Base-by-base conservation (phyloP, 2,888 invertebrate genomes). In the Aplocera efformata region DNA sequence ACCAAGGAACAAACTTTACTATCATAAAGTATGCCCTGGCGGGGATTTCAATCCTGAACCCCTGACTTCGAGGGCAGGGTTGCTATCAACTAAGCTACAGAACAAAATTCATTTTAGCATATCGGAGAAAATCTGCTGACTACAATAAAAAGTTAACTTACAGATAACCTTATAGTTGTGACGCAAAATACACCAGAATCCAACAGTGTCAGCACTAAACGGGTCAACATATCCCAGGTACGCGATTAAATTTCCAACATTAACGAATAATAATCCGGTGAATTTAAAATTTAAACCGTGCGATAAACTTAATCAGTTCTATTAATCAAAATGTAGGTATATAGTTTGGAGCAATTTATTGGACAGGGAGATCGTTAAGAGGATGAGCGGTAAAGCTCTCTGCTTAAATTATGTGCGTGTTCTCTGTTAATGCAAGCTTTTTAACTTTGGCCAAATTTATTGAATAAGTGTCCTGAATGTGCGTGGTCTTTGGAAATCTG, bases 311-410 rank as follows among this genome's bases (percentile, higher is more conserved):
- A 71, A 76, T 73, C 72, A 71, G 67, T 75, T 75, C 72, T 79
- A 78, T 75, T 74, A 77, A 79, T 79, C 73, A 73, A 67, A 76
- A 74, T 69, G 61, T 65, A 44, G 46, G 46, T 55, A 67, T 66
- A 70, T 71, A 73, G 71, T 72, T 72, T 63, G 58, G 67, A 71
- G 68, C 65, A 75, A 79, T 81, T 80, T 79, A 79, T 79, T 69
- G 72, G 74, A 74, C 71, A 75, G 67, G 45, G 59, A 73, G 63
- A 74, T 76, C 75, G 72, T 79, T 78, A 79, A 70, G 71, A 68
- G 81, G 77, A 79, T 81, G 72, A 74, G 59, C 63, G 65, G 57
- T 65, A 74, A 79, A 76, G 72, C 76, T 69, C 64, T 67, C 59
- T 42, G 60, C 67, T 73, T 65, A 79, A 76, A 78, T 75, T 73